Base-by-base conservation (phyloP, 2,113 vertebrate genomes). In the Caracal caracal region DNA sequence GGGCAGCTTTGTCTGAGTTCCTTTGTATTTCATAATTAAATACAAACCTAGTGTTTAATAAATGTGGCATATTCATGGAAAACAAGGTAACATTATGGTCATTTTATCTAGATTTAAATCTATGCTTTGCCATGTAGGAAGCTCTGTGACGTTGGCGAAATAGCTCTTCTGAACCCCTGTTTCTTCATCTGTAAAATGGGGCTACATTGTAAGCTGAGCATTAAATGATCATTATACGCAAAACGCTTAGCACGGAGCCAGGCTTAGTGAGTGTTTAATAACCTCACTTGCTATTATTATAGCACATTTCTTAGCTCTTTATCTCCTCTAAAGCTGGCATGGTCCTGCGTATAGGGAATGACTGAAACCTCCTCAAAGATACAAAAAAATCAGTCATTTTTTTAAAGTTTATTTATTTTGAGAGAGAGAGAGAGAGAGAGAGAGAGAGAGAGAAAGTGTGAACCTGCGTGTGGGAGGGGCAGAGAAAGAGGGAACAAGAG, bases 21-120 rank as follows among this genome's bases (percentile, higher is more conserved):
- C n/a, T 87, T 89, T 49, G 35, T 75, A 15, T 81, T 91, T 94
- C 9, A 35, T 37, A 90, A 70, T 75, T 75, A 90, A 79, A 83
- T 66, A 92, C 17, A 65, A 93, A 88, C 28, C 75, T 81, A 40
- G 12, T n/a, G n/a, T 94, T 90, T 78, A 35, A 26, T 90, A 78
- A 70, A 24, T 79, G 30, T 63, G 47, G n/a, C 19, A 26, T 61
- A 3, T 56, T 81, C 16, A 66, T 59, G 47, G 30, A 5, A 47
- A 82, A n/a, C 0, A 9, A 81, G 10, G 49, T 80, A 89, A 56
- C 22, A 51, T 20, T 76, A 1, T 81, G 88, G 4, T 24, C 19
- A 40, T 65, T 51, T 2, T 6, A 71, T 61, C 20, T 51, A 37
- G 40, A 40, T 90, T n/a, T 68, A 24, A 65, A 40, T 80, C 40